Percentiles rank a stretch among this genome's conserved stretches.
phyloP scores from a whole-genome alignment of 2,113 vertebrate genomes.

The Anolis sagrei region DNA sequence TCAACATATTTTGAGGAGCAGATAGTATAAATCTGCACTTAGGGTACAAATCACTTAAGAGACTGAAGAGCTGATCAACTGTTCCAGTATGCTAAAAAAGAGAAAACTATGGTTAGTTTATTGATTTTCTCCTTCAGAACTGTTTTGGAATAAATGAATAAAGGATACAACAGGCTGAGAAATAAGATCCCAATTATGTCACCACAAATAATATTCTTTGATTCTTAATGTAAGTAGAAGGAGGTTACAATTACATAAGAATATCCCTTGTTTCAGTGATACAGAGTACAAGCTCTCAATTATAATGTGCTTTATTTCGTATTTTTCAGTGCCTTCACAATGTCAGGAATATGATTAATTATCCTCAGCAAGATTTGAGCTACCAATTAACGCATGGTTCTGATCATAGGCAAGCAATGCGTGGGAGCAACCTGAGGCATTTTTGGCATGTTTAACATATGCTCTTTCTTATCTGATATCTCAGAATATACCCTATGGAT shows the following conservation, averaged over 20 bases:
- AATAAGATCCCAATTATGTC: neutral
- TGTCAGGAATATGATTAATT: slow-evolving; percentile 4
- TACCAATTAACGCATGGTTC: slow-evolving; percentile 11
- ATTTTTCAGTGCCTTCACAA: slow-evolving; percentile 10
- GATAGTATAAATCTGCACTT: neutral
- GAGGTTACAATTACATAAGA: neutral
- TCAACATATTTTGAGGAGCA: neutral
- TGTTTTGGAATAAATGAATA: neutral
- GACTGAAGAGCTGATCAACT: neutral
- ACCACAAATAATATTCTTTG: neutral
- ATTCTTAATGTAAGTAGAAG: neutral
- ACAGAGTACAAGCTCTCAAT: neutral
- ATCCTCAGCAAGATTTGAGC: slow-evolving; percentile 16
- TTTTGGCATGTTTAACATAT: slow-evolving; percentile 36
- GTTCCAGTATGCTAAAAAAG: neutral
- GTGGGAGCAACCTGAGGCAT: slow-evolving; percentile 18
- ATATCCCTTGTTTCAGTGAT: neutral
- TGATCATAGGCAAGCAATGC: neutral
- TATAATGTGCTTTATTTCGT: slow-evolving; percentile 28
- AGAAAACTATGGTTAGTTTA: neutral
- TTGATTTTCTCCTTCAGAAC: neutral
- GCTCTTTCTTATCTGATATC: slow-evolving; percentile 9
- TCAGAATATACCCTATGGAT: slow-evolving; percentile 32
- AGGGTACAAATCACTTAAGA: neutral
- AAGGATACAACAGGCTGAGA: too few relatives aligned